Base-by-base conservation (phyloP, 2,888 invertebrate species). In the Lasioglossum marginatum region DNA sequence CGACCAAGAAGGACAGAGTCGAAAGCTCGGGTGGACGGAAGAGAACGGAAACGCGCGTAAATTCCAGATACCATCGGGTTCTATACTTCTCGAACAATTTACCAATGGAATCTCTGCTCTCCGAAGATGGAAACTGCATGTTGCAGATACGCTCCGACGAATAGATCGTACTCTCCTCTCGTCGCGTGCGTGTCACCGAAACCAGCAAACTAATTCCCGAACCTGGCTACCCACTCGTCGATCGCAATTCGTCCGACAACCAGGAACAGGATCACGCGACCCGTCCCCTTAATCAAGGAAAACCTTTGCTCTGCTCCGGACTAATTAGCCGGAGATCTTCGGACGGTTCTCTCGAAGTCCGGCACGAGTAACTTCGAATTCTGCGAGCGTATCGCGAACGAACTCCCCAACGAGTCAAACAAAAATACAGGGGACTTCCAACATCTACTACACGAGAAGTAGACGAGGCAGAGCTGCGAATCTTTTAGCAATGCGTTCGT, bases 1-100 rank as follows among this genome's bases (percentile, higher is more conserved):
- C 34, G 23, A 79, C 45, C n/a, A 12, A n/a, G 12, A 14, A 40
- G 40, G 34, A 52, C n/a, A 31, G 5, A n/a, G 5, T 5, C 27
- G 60, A 60, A 60, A 14, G 60, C 27, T 27, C 14, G 27, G n/a
- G 1, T 0, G 31, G 31, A 40, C 27, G 34, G 34, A 27, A 48
- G 10, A 1, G 27, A n/a, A 34, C 31, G 37, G 34, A 16, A 14
- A 60, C 90, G 87, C 90, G 85, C 90, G 89, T 90, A 89, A 88
- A 91, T 90, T 89, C 68, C 85, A 85, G 82, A 83, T 87, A 63
- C 81, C 82, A 27, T 60, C 60, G 60, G 27, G 5, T 60, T 14
- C 60, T 27, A n/a, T 60, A 27, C 27, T 5, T 14, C 60, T 16
- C 60, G 60, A 60, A 60, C 27, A 27, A 60, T 60, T 60, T 60